Percentiles rank a stretch among this genome's conserved stretches.
phyloP scores from a whole-genome alignment of 1,140 invertebrate genomes.

The Drosophila ironensis region DNA sequence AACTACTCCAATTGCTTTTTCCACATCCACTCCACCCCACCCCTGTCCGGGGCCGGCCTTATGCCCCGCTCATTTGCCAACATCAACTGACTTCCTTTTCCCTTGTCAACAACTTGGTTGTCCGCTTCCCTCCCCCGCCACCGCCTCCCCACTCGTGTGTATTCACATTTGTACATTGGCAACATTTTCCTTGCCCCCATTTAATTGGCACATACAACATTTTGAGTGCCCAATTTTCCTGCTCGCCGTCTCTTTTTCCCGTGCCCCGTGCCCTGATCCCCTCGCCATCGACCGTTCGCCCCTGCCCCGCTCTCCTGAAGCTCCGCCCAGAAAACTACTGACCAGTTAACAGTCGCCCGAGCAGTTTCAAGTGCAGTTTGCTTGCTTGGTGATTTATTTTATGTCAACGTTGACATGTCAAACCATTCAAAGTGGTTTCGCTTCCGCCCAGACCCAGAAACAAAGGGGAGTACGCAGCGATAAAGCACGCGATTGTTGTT shows the following conservation, averaged over 20 bases:
- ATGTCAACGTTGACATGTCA: conserved; percentile 81
- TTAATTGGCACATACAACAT: conserved; percentile 73
- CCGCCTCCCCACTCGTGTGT: conserved; percentile 14
- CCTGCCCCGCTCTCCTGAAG: neutral
- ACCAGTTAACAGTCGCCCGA: conserved; percentile 47
- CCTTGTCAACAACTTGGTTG: conserved; percentile 37
- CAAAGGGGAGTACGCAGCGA: conserved; percentile 50
- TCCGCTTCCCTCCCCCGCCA: neutral
- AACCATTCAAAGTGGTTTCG: conserved; percentile 80
- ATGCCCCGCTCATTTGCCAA: conserved; percentile 41
- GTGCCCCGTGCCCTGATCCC: neutral
- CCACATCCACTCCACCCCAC: no score
- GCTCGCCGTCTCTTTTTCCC: conserved; percentile 9
- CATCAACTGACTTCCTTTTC: conserved; percentile 43
- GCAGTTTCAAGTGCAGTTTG: conserved; percentile 70
- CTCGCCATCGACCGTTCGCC: no score
- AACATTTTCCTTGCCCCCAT: conserved; percentile 67
- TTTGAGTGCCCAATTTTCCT: conserved; percentile 62
- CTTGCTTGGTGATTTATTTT: conserved; percentile 75
- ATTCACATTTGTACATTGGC: conserved; percentile 64
- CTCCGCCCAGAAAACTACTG: conserved; percentile 31
- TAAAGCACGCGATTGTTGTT: conserved; percentile 72
- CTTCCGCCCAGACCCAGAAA: conserved; percentile 59
- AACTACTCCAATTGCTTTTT: conserved; percentile 37
- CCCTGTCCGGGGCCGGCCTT: no score